Percentiles rank a stretch among this genome's conserved stretches.
Evolutionary conservation across 2,888 invertebrate genomes (phyloP).

Genomic region (Acanthosepion pharaonis): DNA sequence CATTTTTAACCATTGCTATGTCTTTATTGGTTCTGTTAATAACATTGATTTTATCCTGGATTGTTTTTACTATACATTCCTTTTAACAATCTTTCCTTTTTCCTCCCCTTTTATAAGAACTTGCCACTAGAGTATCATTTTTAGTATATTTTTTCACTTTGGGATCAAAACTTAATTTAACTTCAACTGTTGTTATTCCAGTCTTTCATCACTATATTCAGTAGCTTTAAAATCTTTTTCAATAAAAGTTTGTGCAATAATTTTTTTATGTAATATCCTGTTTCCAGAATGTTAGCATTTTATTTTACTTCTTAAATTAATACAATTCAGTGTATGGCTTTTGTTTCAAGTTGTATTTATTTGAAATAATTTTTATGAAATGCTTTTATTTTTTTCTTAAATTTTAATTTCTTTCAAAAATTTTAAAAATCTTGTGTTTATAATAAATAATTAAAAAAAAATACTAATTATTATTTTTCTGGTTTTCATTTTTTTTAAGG

Average conservation of each 20-base stretch:
- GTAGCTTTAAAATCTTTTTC: neutral
- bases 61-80: too few species aligned
- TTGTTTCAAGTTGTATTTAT: neutral
- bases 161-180: too few species aligned
- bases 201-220: neutral
- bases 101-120: too few species aligned
- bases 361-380: neutral
- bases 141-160: too few species aligned
- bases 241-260: neutral
- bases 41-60: too few species aligned
- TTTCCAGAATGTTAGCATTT: neutral
- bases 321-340: neutral
- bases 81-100: too few species aligned
- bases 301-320: neutral
- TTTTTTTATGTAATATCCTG: neutral
- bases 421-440: neutral
- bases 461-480: neutral
- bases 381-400: neutral
- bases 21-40: too few species aligned
- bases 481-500: constrained; percentile 77
- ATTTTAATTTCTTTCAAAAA: neutral
- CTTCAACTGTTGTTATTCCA: neutral
- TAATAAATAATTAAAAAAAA: neutral
- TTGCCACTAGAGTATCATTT: too few species aligned
- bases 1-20: too few species aligned